Conservation (phyloP, 2,888 invertebrate species). For the Andrena hattorfiana region DNA sequence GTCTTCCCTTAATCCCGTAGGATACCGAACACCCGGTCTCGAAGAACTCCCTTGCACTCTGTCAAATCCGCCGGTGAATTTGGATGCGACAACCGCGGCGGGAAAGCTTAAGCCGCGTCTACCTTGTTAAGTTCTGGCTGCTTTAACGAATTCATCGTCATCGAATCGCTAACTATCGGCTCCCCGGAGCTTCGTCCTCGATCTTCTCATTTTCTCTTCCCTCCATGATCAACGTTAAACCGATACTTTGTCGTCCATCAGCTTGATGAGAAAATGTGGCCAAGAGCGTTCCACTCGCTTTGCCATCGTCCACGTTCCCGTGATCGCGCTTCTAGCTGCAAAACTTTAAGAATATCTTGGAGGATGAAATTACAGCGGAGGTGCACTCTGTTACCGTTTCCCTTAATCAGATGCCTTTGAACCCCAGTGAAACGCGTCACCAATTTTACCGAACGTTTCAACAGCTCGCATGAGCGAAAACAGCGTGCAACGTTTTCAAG, state of each 20-base stretch:
- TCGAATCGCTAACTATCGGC: constrained; percentile 19
- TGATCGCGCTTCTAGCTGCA: background rate
- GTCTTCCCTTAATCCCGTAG: constrained; percentile 42
- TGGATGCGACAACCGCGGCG: constrained; percentile 42
- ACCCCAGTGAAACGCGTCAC: too few relatives aligned
- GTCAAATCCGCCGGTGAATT: constrained; percentile 55
- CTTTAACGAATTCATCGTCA: constrained; percentile 34
- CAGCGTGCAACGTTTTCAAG: background rate
- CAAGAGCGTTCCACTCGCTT: constrained; percentile 4
- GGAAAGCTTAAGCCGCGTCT: constrained; percentile 24
- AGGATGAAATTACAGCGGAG: too few relatives aligned
- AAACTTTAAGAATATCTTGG: background rate
- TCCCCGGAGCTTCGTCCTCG: background rate
- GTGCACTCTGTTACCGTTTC: too few relatives aligned
- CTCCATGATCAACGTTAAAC: constrained; percentile 31
- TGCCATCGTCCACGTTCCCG: background rate
- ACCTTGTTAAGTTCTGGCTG: constrained; percentile 41
- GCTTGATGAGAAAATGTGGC: constrained; percentile 22
- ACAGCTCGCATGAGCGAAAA: too few relatives aligned
- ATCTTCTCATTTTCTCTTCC: constrained; percentile 3
- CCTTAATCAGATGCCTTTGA: too few relatives aligned
- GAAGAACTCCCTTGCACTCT: constrained; percentile 28
- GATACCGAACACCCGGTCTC: constrained; percentile 38
- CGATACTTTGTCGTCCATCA: constrained; percentile 8
- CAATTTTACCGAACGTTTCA: too few relatives aligned